Conservation (phyloP, 1,140 invertebrate species). For the Eupristina koningsbergeri region DNA sequence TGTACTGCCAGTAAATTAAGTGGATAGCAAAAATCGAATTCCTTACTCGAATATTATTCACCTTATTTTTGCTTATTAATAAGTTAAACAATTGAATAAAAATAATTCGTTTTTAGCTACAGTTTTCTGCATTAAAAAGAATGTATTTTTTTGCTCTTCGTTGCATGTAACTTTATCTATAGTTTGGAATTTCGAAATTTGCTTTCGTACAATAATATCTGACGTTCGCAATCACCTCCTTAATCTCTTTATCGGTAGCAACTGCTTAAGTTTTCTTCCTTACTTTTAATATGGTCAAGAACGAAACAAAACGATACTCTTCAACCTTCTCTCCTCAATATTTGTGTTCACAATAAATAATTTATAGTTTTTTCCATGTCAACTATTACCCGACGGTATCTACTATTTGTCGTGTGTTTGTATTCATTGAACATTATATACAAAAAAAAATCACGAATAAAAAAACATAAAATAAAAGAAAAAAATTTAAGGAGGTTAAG, state of each 20-base stretch:
- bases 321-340: not conserved
- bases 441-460: not conserved
- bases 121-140: not conserved
- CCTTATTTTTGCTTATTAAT: slow-evolving; percentile 12
- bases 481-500: slow-evolving; percentile 39
- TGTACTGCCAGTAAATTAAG: slow-evolving; percentile 60
- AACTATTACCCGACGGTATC: slow-evolving; percentile 32
- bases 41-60: slow-evolving; percentile 50
- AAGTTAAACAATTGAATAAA: not conserved
- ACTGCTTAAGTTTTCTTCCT: slow-evolving; percentile 51
- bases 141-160: not conserved
- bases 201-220: slow-evolving; percentile 60
- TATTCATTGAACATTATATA: slow-evolving; percentile 44
- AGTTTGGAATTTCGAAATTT: slow-evolving; percentile 60
- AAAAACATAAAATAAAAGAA: slow-evolving; percentile 6
- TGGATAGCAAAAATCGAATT: slow-evolving; percentile 65
- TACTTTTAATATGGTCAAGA: slow-evolving; percentile 52
- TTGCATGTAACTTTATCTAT: not conserved
- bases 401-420: slow-evolving; percentile 47
- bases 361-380: slow-evolving; percentile 3
- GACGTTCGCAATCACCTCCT: slow-evolving; percentile 60
- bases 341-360: slow-evolving; percentile 31
- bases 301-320: slow-evolving; percentile 26
- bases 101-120: too few relatives aligned
- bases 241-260: slow-evolving; percentile 41